These are phyloP conservation scores for Pachyrhynchus sulphureomaculatus DNA, from an alignment of 1,140 invertebrate genomes.

Conservation along the genomic window DNA sequence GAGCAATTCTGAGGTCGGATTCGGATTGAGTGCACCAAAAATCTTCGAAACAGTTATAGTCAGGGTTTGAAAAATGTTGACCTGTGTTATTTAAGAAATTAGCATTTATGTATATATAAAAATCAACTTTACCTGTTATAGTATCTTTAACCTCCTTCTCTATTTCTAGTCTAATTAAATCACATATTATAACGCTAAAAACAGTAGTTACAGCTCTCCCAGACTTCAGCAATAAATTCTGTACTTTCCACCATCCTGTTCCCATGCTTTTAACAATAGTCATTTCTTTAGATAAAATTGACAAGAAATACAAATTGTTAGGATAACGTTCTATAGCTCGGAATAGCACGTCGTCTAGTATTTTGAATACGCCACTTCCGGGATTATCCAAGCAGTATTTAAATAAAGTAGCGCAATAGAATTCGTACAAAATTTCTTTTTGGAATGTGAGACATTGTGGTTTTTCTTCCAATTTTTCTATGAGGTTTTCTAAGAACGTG, in stretches of 20 bases:
- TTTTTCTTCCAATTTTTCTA: slow-evolving; percentile 37
- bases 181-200: slow-evolving; percentile 47
- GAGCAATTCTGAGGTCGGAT: too few species aligned
- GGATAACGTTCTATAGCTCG: slow-evolving; percentile 55
- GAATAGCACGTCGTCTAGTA: slow-evolving; percentile 44
- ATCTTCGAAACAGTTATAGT: too few species aligned
- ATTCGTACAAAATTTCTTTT: slow-evolving; percentile 55
- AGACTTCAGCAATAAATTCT: slow-evolving; percentile 44
- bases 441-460: slow-evolving; percentile 37
- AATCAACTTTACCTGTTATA: slow-evolving; percentile 38
- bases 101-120: too few species aligned
- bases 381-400: slow-evolving; percentile 43
- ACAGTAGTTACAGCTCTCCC: slow-evolving; percentile 45
- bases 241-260: slow-evolving; percentile 48
- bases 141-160: slow-evolving; percentile 41
- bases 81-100: too few species aligned
- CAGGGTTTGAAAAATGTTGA: too few species aligned
- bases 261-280: slow-evolving; percentile 42
- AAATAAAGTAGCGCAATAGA: slow-evolving; percentile 52
- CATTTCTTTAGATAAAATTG: slow-evolving; percentile 45
- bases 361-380: slow-evolving; percentile 36
- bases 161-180: slow-evolving; percentile 38
- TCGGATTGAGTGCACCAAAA: too few species aligned
- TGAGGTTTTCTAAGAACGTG: slow-evolving; percentile 46
- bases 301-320: slow-evolving; percentile 59